Conservation (phyloP, 2,888 invertebrate species). For the Heteromurus nitidus region DNA sequence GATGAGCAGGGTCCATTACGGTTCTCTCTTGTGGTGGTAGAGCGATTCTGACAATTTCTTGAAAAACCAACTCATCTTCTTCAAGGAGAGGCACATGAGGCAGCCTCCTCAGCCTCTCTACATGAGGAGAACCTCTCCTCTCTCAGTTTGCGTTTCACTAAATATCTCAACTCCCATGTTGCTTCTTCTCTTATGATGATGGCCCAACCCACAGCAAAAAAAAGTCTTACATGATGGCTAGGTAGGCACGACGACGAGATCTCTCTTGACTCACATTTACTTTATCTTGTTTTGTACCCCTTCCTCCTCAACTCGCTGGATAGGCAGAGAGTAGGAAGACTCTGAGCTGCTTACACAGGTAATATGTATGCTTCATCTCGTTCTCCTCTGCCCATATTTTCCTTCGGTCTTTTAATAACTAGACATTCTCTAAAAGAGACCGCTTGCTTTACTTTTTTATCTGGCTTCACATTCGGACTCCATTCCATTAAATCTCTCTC, state of each 20-base stretch:
- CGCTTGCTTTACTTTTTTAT: background rate
- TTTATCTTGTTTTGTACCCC: constrained; percentile 14
- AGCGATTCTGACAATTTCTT: constrained; percentile 57
- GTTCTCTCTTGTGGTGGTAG: constrained; percentile 52
- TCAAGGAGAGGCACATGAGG: constrained; percentile 4
- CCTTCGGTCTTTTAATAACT: background rate
- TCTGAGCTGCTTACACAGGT: background rate
- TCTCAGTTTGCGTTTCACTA: too few species aligned
- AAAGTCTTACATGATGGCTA: constrained; percentile 1
- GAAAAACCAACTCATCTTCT: constrained; percentile 39
- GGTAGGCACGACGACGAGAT: constrained; percentile 1
- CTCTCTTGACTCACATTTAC: constrained; percentile 53
- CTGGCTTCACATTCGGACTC: background rate
- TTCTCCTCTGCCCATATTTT: background rate
- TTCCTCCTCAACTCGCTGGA: background rate
- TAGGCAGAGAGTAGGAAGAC: background rate
- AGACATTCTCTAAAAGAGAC: background rate
- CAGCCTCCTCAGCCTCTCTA: background rate
- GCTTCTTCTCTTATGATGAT: constrained; percentile 38
- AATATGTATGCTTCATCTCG: constrained; percentile 2
- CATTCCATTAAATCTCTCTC: background rate
- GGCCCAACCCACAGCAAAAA: constrained; percentile 46
- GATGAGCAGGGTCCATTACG: constrained; percentile 51
- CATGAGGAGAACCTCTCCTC: constrained; percentile 19
- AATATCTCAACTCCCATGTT: constrained; percentile 53